phyloP scores from a whole-genome alignment of 2,797 vertebrate genomes.

The Melanotaenia parkinsoni region DNA sequence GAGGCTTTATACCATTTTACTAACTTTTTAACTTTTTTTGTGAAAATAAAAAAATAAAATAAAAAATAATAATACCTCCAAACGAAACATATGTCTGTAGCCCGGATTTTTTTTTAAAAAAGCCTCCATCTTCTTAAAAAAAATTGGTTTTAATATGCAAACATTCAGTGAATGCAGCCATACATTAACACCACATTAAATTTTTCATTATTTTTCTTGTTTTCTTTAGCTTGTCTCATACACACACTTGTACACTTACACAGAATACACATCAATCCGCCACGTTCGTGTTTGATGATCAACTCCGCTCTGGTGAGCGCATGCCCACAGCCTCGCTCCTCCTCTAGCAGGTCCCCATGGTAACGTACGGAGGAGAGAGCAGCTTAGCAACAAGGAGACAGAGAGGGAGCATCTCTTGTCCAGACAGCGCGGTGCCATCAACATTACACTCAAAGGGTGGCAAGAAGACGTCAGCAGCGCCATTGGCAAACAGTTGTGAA shows the following conservation, averaged over 20 bases:
- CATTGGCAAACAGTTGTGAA: constrained; percentile 8
- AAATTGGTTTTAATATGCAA: no score
- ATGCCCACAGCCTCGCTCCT: constrained; percentile 66
- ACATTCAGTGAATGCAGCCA: background rate
- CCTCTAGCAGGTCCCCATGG: constrained; percentile 77
- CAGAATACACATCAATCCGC: constrained; percentile 34
- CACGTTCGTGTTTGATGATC: constrained; percentile 49
- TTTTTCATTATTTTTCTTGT: background rate
- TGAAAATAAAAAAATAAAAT: no score
- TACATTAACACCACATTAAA: background rate
- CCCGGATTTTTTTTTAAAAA: no score
- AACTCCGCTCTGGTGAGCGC: constrained; percentile 61
- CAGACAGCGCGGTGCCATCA: constrained; percentile 55
- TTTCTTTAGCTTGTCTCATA: background rate
- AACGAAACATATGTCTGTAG: no score
- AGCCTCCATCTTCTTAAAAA: no score
- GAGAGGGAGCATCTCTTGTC: constrained; percentile 54
- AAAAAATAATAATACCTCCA: no score
- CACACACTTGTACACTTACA: constrained; percentile 11
- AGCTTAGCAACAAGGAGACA: constrained; percentile 79
- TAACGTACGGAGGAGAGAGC: constrained; percentile 77
- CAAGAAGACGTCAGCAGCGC: constrained; percentile 22
- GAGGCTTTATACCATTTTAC: no score
- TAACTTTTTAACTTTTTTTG: no score
- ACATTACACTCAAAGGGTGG: constrained; percentile 22